Evolutionary conservation across 2,113 vertebrate species (phyloP).

Genomic region (Neoarius graeffei): DNA sequence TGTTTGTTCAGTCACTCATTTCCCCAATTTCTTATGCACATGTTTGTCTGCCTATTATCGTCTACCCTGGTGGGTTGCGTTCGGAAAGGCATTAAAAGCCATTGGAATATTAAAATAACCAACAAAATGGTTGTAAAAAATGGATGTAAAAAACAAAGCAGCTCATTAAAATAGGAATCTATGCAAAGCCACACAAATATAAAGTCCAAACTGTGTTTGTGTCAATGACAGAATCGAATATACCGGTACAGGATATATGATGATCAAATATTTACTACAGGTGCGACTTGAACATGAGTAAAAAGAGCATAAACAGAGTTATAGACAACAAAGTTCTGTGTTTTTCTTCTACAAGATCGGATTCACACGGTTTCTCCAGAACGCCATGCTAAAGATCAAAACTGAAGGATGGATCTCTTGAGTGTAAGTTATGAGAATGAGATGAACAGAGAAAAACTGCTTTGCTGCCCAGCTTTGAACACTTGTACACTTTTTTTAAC

Average conservation of each 20-base stretch:
- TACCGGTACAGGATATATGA: neutral
- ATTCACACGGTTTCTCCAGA: conserved; percentile 69
- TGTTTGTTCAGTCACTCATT: conserved; percentile 23
- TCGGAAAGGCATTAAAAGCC: neutral
- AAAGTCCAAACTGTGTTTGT: neutral
- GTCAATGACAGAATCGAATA: neutral
- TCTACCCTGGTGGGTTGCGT: neutral
- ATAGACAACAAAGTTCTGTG: conserved; percentile 50
- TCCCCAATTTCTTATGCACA: conserved; percentile 5
- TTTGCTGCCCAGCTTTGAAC: conserved; percentile 83
- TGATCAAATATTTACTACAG: neutral
- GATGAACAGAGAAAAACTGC: conserved; percentile 72
- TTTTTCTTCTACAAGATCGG: conserved; percentile 69
- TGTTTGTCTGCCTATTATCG: conserved; percentile 18
- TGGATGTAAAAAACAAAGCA: neutral
- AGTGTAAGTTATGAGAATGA: conserved; percentile 77
- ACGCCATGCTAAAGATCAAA: conserved; percentile 79
- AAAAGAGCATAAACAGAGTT: conserved; percentile 16
- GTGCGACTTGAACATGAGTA: neutral
- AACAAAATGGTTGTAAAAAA: neutral
- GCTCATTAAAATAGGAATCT: conserved; percentile 4
- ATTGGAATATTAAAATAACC: neutral
- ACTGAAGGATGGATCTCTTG: conserved; percentile 70
- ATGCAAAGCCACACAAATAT: neutral
- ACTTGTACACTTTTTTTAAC: conserved; percentile 84